phyloP scores from a whole-genome alignment of 2,888 invertebrate genomes.

The Cosmopolites sordidus region DNA sequence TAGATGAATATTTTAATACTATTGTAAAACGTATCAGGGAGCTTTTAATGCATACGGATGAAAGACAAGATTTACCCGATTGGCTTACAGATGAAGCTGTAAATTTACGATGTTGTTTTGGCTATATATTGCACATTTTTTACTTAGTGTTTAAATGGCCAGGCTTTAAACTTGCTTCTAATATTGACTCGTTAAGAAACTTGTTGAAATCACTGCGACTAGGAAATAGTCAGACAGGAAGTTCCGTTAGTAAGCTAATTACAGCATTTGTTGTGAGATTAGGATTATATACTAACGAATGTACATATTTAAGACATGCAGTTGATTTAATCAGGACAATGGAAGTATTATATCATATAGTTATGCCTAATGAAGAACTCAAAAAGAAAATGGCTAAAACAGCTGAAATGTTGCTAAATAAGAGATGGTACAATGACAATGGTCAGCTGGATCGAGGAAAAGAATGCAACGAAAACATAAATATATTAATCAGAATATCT shows the following conservation, averaged over 20 bases:
- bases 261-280: slow-evolving; percentile 48
- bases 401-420: slow-evolving; percentile 56
- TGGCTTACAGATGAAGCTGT: slow-evolving; percentile 53
- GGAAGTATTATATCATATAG: slow-evolving; percentile 49
- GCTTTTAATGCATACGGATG: slow-evolving; percentile 52
- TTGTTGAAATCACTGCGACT: slow-evolving; percentile 53
- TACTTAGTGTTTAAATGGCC: slow-evolving; percentile 53
- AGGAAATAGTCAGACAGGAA: slow-evolving; percentile 34
- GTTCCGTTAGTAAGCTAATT: slow-evolving; percentile 39
- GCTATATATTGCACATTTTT: slow-evolving; percentile 46
- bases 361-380: slow-evolving; percentile 45
- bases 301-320: slow-evolving; percentile 55
- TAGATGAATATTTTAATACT: slow-evolving; percentile 42
- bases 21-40: slow-evolving; percentile 38
- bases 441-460: slow-evolving; percentile 63
- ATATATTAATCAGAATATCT: slow-evolving; percentile 62
- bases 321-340: slow-evolving; percentile 54
- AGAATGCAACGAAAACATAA: slow-evolving; percentile 46
- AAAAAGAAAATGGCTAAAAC: slow-evolving; percentile 51
- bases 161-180: slow-evolving; percentile 45
- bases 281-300: slow-evolving; percentile 51
- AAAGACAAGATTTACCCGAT: slow-evolving; percentile 54
- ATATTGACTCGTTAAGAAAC: slow-evolving; percentile 46
- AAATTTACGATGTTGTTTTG: slow-evolving; percentile 49
- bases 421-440: slow-evolving; percentile 65